phyloP scores from a whole-genome alignment of 2,888 invertebrate species.

The Rhogogaster chlorosoma region DNA sequence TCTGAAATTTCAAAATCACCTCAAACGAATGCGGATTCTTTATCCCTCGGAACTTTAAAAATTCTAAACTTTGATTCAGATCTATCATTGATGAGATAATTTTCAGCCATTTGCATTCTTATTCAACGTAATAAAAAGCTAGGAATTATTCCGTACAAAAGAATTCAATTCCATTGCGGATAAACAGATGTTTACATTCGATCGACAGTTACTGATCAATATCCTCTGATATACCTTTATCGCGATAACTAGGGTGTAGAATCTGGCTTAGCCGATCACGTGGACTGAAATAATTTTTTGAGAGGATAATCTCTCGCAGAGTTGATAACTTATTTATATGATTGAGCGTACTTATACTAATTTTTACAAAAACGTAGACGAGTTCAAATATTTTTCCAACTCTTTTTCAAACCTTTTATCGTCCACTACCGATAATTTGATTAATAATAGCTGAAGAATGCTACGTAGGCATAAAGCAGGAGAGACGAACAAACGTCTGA shows the following conservation, averaged over 20 bases:
- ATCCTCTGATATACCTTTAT: background rate
- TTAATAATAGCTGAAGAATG: background rate
- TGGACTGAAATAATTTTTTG: background rate
- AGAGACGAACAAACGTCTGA: background rate
- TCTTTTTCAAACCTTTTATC: background rate
- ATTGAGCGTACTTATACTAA: background rate
- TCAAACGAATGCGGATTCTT: no score
- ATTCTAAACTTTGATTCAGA: background rate
- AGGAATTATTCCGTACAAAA: background rate
- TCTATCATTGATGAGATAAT: background rate
- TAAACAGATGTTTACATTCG: background rate
- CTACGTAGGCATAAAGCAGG: background rate
- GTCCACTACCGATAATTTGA: background rate
- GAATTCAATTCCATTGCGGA: background rate
- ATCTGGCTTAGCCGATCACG: background rate
- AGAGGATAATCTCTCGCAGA: background rate
- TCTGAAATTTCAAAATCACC: no score
- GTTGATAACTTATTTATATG: background rate
- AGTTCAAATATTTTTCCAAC: background rate
- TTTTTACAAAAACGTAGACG: background rate
- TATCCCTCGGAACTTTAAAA: no score
- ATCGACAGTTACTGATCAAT: background rate
- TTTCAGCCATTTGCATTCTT: background rate
- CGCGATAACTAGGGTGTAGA: constrained; percentile 4
- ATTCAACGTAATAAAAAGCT: background rate